Evolutionary conservation across 2,888 invertebrate species (phyloP).

Genomic region (Prosopocoilus inquinatus): DNA sequence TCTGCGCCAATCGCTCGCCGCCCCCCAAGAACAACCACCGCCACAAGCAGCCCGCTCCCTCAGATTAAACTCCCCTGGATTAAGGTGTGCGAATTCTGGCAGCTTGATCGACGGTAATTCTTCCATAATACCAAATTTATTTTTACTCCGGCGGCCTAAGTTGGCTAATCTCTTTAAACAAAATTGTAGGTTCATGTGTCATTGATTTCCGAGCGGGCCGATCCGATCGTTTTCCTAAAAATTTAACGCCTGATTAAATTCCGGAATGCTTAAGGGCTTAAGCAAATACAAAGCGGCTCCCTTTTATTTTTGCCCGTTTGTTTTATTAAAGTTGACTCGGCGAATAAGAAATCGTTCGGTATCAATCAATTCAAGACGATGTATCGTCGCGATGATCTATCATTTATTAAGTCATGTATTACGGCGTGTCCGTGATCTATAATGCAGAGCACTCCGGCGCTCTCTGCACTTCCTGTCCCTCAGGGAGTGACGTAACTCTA

Average conservation of each 20-base stretch:
- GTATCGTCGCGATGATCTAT: background rate
- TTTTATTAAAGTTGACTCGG: too few species aligned
- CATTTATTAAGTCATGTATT: constrained; percentile 2
- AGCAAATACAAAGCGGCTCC: too few species aligned
- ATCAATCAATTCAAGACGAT: background rate
- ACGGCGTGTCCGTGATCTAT: constrained; percentile 20
- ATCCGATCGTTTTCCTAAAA: too few species aligned
- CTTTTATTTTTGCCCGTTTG: too few species aligned
- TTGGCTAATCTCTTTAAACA: too few species aligned
- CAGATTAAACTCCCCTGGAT: background rate
- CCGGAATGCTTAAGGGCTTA: too few species aligned
- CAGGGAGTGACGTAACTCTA: constrained; percentile 23
- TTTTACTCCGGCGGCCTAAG: constrained; percentile 6
- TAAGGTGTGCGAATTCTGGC: constrained; percentile 12
- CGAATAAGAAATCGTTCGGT: too few species aligned
- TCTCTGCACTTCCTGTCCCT: constrained; percentile 24
- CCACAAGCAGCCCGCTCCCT: background rate
- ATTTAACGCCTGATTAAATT: too few species aligned
- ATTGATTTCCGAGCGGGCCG: too few species aligned
- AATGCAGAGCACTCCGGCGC: constrained; percentile 23
- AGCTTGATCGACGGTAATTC: constrained; percentile 13
- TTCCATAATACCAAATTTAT: constrained; percentile 14
- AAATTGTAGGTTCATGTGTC: too few species aligned
- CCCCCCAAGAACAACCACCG: constrained; percentile 16
- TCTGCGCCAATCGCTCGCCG: constrained; percentile 28